Conservation (phyloP, 1,140 invertebrate species). For the Hyles euphorbiae region DNA sequence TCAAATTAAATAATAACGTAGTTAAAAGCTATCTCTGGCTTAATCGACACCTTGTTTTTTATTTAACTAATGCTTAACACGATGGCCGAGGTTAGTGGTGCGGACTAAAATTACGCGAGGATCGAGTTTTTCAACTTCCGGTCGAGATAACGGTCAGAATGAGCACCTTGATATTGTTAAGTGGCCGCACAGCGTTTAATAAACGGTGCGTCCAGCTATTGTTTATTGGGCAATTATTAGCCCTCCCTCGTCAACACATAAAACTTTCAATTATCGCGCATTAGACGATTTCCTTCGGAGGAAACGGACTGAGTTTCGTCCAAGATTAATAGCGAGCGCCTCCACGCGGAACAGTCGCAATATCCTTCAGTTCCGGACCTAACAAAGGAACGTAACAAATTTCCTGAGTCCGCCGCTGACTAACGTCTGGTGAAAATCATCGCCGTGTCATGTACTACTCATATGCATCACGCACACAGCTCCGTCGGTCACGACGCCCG, state of each 20-base stretch:
- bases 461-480: conserved; percentile 22
- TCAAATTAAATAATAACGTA: conserved; percentile 55
- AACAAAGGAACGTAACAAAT: conserved; percentile 44
- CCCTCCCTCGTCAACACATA: conserved; percentile 18
- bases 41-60: conserved; percentile 61
- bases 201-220: conserved; percentile 38
- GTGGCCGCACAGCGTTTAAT: conserved; percentile 43
- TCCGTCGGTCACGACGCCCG: conserved; percentile 41
- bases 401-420: conserved; percentile 48
- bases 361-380: conserved; percentile 48
- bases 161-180: conserved; percentile 59
- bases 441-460: too few relatives aligned
- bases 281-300: conserved; percentile 49
- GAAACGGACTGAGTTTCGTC: conserved; percentile 31
- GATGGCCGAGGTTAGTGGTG: conserved; percentile 23
- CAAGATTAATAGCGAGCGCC: conserved; percentile 41
- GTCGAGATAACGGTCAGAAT: conserved; percentile 55
- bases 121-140: conserved; percentile 62
- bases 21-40: conserved; percentile 53
- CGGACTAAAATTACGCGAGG: conserved; percentile 54
- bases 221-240: conserved; percentile 33
- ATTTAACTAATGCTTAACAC: conserved; percentile 48
- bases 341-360: conserved; percentile 45
- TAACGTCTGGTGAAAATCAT: conserved; percentile 19
- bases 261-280: conserved; percentile 50